These are phyloP conservation scores for Tanaodytes sp. DNA, from an alignment of 2,888 invertebrate genomes.

Conservation along the genomic window DNA sequence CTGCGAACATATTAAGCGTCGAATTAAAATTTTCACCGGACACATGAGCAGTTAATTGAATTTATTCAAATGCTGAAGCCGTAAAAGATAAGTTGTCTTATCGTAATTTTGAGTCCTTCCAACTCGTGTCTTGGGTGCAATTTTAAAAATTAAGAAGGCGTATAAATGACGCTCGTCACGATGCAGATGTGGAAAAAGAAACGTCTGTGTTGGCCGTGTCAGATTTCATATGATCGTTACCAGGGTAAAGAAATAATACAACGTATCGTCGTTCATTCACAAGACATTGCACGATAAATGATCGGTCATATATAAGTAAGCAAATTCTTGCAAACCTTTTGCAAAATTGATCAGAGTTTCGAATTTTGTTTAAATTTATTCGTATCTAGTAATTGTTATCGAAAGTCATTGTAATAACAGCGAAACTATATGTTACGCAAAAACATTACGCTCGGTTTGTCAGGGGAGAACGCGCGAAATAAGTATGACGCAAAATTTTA, in stretches of 20 bases:
- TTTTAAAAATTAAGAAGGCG: slow-evolving; percentile 49
- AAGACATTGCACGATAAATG: too few relatives aligned
- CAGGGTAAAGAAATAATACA: slow-evolving; percentile 1
- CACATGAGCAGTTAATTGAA: slow-evolving; percentile 16
- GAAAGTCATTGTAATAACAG: too few relatives aligned
- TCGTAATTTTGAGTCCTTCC: slow-evolving; percentile 10
- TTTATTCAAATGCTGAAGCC: slow-evolving; percentile 36
- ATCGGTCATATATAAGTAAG: too few relatives aligned
- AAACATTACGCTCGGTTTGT: too few relatives aligned
- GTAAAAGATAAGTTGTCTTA: slow-evolving; percentile 42
- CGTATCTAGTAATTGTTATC: too few relatives aligned
- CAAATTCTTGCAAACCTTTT: too few relatives aligned
- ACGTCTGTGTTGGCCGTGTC: slow-evolving; percentile 31
- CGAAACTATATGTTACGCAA: too few relatives aligned
- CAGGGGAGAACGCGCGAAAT: not conserved
- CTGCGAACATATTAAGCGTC: not conserved
- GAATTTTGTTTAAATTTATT: too few relatives aligned
- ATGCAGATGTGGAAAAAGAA: slow-evolving; percentile 47
- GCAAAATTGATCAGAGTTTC: too few relatives aligned
- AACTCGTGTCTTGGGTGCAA: slow-evolving; percentile 22
- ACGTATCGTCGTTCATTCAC: too few relatives aligned
- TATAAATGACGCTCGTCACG: slow-evolving; percentile 50
- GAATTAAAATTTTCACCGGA: slow-evolving; percentile 10
- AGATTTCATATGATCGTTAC: slow-evolving; percentile 42
- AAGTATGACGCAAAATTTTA: slow-evolving; percentile 45